Evolutionary conservation across 2,113 vertebrate genomes (phyloP), one percentile per base, ranked within the genome.

Genomic region (Heterocephalus glaber): DNA sequence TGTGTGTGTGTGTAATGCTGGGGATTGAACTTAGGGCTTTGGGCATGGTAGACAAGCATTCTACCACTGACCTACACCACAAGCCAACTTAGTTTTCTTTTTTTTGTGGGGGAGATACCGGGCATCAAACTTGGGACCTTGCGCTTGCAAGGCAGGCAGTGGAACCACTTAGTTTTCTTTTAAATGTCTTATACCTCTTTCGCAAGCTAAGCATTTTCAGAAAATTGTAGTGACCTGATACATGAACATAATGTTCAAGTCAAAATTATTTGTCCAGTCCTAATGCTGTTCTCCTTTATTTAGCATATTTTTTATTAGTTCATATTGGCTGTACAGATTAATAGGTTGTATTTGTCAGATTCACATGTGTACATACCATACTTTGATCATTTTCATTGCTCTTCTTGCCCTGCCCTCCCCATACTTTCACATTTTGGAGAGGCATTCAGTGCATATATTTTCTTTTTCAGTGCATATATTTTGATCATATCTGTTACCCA

Each of bases 181-280:
- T 52, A 49, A 93, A n/a, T 84, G 12, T 38, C 6, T 61, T 94
- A 44, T 86, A n/a, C 11, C 4, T 79, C 54, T 10, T 17, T 72
- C 38, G 70, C 22, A 47, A 66, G 4, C 38, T 90, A 56, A 85
- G 66, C 41, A 92, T 95, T 91, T 84, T 90, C 35, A 86, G 61
- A 77, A 90, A 76, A 61, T 84, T 72, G 1, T 49, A 56, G 68
- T 89, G 61, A 5, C 38, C 8, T 86, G 1, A 77, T 63, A 81
- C 22, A 13, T 70, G 65, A 38, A 58, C 22, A 28, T 85, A 52
- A 20, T 90, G 11, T 95, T 60, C 24, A 86, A 60, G n/a, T 63
- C 26, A 60, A 35, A 72, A 77, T 84, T 85, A 80, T 33, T 63
- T 65, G 41, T 76, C 70, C 3, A 52, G 22, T 84, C 30, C 41